Evolutionary conservation across 2,888 invertebrate species (phyloP).

Genomic region (Parnassius orleans): DNA sequence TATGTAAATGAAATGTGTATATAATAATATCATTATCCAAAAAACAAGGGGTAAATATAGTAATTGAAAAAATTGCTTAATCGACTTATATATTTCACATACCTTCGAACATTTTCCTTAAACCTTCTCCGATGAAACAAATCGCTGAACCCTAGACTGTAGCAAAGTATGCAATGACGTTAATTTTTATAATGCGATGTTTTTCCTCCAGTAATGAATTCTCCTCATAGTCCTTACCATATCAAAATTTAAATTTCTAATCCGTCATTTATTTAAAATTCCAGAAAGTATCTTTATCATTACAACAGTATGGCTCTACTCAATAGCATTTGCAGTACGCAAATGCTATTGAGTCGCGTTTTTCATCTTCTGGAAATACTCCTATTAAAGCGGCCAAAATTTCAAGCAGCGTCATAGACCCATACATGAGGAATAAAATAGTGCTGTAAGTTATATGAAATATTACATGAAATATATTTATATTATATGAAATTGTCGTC

Average conservation of each 20-base stretch:
- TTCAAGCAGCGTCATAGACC: constrained; percentile 61
- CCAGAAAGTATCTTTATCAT: constrained; percentile 61
- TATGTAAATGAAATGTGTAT: no score
- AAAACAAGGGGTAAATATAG: no score
- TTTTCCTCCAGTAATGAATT: constrained; percentile 48
- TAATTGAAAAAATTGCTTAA: not conserved
- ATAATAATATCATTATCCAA: no score
- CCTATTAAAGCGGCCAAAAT: constrained; percentile 58
- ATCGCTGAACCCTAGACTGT: constrained; percentile 51
- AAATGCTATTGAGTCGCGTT: constrained; percentile 60
- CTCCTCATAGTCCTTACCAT: constrained; percentile 57
- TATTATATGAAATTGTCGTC: constrained; percentile 53
- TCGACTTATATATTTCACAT: constrained; percentile 11
- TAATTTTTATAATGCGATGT: no score
- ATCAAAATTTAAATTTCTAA: constrained; percentile 52
- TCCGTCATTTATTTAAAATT: constrained; percentile 48
- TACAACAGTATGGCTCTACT: constrained; percentile 63
- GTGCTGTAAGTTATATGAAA: no score
- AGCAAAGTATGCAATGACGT: constrained; percentile 50
- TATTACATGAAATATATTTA: no score
- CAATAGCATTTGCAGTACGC: no score
- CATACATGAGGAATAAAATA: constrained; percentile 49
- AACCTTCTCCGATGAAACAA: constrained; percentile 61
- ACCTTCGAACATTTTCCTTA: constrained; percentile 57
- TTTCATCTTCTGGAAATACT: constrained; percentile 63